A percentile compares a stretch with the other conserved stretches of the same genome.
Conservation (phyloP, 1,140 invertebrate species). For the Oreohelix idahoensis region DNA sequence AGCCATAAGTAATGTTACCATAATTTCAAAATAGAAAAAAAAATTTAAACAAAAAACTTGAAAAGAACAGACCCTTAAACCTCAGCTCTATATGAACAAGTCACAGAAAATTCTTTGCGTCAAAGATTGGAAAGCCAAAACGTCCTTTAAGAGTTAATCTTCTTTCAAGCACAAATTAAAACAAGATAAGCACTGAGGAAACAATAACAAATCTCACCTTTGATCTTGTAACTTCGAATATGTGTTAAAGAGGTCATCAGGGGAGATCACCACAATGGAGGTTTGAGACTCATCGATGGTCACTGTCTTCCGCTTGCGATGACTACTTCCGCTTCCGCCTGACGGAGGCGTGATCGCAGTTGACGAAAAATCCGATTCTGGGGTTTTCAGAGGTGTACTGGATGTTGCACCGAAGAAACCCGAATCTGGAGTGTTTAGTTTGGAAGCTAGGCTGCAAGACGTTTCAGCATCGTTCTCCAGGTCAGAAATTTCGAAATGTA, state of each 20-base stretch:
- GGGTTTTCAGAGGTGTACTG: conserved; percentile 24
- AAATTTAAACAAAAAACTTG: too few species aligned
- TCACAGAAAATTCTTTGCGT: too few species aligned
- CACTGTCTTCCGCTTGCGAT: conserved; percentile 34
- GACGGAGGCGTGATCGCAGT: conserved; percentile 3
- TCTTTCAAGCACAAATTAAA: too few species aligned
- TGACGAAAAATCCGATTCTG: conserved; percentile 19
- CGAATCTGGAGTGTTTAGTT: conserved; percentile 25
- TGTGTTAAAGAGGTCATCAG: conserved; percentile 37
- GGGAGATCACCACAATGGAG: conserved; percentile 37
- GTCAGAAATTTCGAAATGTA: neutral
- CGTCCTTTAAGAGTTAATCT: too few species aligned
- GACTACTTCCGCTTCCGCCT: conserved; percentile 10
- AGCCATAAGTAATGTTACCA: too few species aligned
- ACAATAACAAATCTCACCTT: conserved; percentile 17
- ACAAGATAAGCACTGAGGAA: too few species aligned
- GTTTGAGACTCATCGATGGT: conserved; percentile 40
- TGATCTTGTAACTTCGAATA: conserved; percentile 13
- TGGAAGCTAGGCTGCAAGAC: neutral
- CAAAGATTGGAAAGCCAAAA: too few species aligned
- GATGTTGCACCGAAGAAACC: conserved; percentile 12
- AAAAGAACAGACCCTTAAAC: too few species aligned
- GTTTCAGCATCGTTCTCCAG: neutral
- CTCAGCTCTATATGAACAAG: too few species aligned
- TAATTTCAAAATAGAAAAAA: too few species aligned